phyloP scores from a whole-genome alignment of 2,797 vertebrate genomes.

The Chiroxiphia lanceolata region DNA sequence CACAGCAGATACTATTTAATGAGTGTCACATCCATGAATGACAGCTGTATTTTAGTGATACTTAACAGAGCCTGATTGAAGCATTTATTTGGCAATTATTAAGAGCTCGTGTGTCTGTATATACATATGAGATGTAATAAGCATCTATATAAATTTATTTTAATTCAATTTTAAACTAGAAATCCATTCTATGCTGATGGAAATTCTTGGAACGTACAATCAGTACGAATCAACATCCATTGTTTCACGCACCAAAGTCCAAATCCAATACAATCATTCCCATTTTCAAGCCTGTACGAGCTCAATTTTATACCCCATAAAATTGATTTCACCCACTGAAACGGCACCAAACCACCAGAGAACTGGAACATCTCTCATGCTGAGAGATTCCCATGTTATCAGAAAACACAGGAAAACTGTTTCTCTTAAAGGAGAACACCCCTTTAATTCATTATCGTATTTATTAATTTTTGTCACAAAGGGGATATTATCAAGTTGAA shows the following conservation, averaged over 20 bases:
- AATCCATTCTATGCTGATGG: neutral
- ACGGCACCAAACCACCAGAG: neutral
- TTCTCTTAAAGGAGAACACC: neutral
- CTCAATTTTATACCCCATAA: neutral
- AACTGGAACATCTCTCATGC: neutral
- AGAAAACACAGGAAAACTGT: neutral
- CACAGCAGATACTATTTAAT: neutral
- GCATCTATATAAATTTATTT: neutral
- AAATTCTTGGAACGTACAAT: neutral
- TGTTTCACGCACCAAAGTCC: neutral
- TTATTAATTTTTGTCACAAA: neutral
- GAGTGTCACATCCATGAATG: neutral
- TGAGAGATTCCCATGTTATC: fast-evolving
- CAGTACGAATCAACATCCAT: neutral
- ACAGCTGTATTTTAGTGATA: neutral
- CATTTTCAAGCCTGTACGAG: neutral
- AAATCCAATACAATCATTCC: neutral
- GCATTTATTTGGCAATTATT: neutral
- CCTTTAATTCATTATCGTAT: neutral
- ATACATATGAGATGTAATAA: neutral
- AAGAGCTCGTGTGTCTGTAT: neutral
- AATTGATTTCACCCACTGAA: neutral
- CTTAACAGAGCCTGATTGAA: neutral
- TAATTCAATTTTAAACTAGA: neutral
- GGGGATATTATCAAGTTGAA: neutral